Evolutionary conservation across 2,888 invertebrate genomes (phyloP), one percentile per base, ranked within the genome.

Genomic region (Athripsodes cinereus): DNA sequence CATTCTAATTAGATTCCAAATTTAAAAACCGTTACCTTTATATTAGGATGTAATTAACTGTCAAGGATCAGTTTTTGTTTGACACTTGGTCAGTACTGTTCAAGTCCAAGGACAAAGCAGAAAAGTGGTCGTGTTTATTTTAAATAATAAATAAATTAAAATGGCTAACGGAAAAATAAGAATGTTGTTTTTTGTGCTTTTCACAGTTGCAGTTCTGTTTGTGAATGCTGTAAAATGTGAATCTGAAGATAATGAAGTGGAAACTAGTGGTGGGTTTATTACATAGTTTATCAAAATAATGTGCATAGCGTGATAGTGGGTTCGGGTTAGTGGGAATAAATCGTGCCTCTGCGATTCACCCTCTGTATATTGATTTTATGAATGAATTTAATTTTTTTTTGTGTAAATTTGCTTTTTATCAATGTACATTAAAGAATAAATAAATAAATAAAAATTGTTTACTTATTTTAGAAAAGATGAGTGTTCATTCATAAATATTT

Each of bases 161-260:
- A 55, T 59, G 55, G 59, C 59, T 31, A 44, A 72, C 65, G 70
- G 70, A 68, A 76, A 74, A 69, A 64, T 75, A 16, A 71, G 69
- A 59, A 67, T 76, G 57, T 61, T 77, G 47, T 70, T 73, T 18
- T 64, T 78, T 57, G 71, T 69, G 52, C 74, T 75, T 63, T 66
- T 77, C 53, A 70, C 69, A 26, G 65, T 76, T 52, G 76, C 77
- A 55, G 65, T 74, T 1, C 26, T 62, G 18, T 58, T 52, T 22
- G 54, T 56, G 3, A 52, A 62, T 11, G 55, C 18, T 20, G 58
- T 31, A 20, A 60, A 60, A 21, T 60, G 62, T 54, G 60, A 61
- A 2, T n/a, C 40, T 11, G 47, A 59, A 19, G 52, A 44, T 22
- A 20, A 75, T 73, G 68, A 69, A 71, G 53, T 74, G 74, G 71